Conservation (phyloP, 2,797 vertebrate genomes). For the Sebastes minor region DNA sequence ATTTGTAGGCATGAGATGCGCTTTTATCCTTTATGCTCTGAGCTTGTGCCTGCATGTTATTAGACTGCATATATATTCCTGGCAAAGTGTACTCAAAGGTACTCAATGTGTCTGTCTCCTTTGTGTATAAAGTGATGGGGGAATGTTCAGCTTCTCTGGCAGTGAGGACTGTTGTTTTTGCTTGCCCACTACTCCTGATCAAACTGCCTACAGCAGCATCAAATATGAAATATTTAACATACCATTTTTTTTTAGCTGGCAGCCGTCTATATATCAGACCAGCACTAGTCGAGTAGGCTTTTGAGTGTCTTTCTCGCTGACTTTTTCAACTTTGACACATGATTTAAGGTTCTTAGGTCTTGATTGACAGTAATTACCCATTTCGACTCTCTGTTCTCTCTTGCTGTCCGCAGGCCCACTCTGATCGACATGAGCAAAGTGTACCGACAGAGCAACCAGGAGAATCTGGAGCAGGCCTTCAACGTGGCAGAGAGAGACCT, state of each 20-base stretch:
- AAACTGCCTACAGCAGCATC: conserved; percentile 22
- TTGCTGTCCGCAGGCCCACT: conserved; percentile 78
- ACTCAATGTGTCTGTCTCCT: neutral
- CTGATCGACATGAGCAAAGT: conserved; percentile 93
- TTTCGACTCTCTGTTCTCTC: neutral
- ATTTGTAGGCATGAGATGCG: neutral
- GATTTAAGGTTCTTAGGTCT: neutral
- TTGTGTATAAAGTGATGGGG: neutral
- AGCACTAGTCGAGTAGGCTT: too few relatives aligned
- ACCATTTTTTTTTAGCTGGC: neutral
- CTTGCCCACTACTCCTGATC: conserved; percentile 29
- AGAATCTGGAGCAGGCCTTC: conserved; percentile 97
- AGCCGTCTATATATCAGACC: neutral
- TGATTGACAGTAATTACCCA: neutral
- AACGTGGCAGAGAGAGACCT: conserved; percentile 89
- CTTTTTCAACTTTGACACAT: neutral
- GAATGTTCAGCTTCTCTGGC: neutral
- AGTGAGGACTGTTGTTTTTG: conserved; percentile 40
- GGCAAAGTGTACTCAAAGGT: conserved; percentile 6
- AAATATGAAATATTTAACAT: neutral
- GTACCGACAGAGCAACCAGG: conserved; percentile 89
- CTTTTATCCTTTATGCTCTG: neutral
- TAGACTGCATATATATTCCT: conserved; percentile 8
- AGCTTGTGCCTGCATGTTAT: conserved; percentile 46
- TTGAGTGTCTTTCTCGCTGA: neutral